These are phyloP conservation scores for Archocentrus centrarchus DNA, from an alignment of 2,113 vertebrate species.

Conservation along the genomic window DNA sequence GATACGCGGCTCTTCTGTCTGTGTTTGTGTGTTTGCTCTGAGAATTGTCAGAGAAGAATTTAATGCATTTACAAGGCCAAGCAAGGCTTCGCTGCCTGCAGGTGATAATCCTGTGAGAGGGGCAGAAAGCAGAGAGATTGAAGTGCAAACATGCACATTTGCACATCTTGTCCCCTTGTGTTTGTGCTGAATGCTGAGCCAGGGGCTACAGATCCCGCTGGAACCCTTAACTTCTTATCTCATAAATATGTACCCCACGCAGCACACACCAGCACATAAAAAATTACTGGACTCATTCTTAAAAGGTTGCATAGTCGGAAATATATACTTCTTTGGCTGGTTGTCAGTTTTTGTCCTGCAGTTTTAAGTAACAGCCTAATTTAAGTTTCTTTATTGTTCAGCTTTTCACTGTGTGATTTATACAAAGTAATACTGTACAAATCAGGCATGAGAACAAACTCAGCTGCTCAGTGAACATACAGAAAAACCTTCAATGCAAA, in stretches of 20 bases:
- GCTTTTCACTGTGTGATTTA: not conserved
- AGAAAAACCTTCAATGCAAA: not conserved
- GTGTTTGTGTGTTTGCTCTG: slow-evolving; percentile 22
- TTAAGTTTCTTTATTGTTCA: not conserved
- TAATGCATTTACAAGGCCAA: slow-evolving; percentile 43
- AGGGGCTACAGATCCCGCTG: slow-evolving; percentile 29
- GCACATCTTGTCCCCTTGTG: slow-evolving; percentile 28
- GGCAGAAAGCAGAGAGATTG: slow-evolving; percentile 20
- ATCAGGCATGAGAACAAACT: not conserved
- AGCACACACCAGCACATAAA: not conserved
- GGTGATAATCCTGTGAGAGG: slow-evolving; percentile 55
- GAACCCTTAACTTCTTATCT: slow-evolving; percentile 9
- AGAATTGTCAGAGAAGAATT: slow-evolving; percentile 27
- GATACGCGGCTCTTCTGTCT: not conserved
- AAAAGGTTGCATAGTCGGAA: not conserved
- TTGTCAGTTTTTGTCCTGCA: not conserved
- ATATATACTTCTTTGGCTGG: not conserved
- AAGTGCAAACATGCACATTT: slow-evolving; percentile 44
- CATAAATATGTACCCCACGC: not conserved
- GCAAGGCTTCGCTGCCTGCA: slow-evolving; percentile 35
- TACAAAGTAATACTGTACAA: not conserved
- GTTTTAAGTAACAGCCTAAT: not conserved
- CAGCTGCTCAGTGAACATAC: not conserved
- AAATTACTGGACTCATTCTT: not conserved
- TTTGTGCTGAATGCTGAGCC: slow-evolving; percentile 35